Evolutionary conservation across 2,888 invertebrate genomes (phyloP), one percentile per base, ranked within the genome.

Genomic region (Pomacea canaliculata): DNA sequence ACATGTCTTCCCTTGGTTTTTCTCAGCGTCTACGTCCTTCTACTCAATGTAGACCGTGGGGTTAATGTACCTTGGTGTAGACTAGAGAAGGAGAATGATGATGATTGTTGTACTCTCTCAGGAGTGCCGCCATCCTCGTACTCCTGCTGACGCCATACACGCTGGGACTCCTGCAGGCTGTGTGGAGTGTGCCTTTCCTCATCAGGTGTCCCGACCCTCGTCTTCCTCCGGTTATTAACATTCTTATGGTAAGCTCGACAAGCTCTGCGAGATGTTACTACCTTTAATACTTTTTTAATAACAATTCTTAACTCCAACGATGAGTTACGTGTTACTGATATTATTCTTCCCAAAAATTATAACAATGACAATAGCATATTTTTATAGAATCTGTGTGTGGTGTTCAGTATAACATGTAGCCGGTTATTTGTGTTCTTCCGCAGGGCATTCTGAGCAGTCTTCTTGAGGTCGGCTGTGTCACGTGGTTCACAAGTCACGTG

Each of bases 401-500:
- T 23, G 23, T 23, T 23, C 23, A 23, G 23, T 23, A 23, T 23
- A 23, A 23, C 23, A 23, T 23, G 23, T 23, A 56, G 51, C 51
- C 51, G 8, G 10, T 56, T 56, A 13, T 19, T 63, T 27, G 10
- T 3, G n/a, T 1, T 63, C 63, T 12, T 70, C 72, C 78, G 5
- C 80, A 85, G 85, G 84, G 85, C 51, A 63, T 84, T 13, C 68
- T 79, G 62, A 75, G 81, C 51, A 77, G 82, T 48, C 63, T 82
- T 12, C 76, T 83, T 23, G 85, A 85, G 72, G 80, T 76, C 12
- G 76, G 79, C n/a, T 82, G 84, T 68, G 73, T 84, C 37, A 78
- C 82, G n/a, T 76, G 79, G 46, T 83, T 85, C 73, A 77, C 81
- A 27, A 79, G 82, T 23, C 81, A 80, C 51, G 83, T 84, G n/a